Base-by-base conservation (phyloP, 2,113 vertebrate genomes). In the Pluvianellus socialis region DNA sequence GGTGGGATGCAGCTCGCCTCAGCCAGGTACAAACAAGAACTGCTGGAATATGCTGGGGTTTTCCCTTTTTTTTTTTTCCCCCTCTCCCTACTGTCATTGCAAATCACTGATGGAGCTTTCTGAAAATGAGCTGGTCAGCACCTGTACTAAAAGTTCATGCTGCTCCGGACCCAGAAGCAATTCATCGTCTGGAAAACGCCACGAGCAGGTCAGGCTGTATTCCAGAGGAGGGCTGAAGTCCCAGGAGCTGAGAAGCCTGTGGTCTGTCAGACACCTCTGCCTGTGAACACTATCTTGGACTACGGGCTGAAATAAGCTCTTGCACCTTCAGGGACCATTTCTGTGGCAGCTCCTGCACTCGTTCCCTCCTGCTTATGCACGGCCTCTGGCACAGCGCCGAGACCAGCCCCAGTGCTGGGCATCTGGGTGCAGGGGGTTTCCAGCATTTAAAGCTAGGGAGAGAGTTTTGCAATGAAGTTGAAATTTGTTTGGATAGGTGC, bases 401-500 rank as follows among this genome's bases (percentile, higher is more conserved):
- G 59, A 53, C 30, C 42, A 22, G 58, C 86, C 38, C 62, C 28
- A 3, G 0, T 12, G 5, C 1, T 0, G 32, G 68, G 33, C 33
- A 24, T 28, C 16, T 7, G 4, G 14, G 8, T 30, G 16, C 33
- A 3, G 28, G 33, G 40, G 20, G 44, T 55, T 87, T 47, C 52
- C 65, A 81, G 73, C 70, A 1, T 15, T 12, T 32, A 67, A 62
- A 87, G 52, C 53, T 58, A 20, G 22, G 53, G 62, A 88, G 38
- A 12, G 44, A 59, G 59, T 58, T 83, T 42, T 89, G 52, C 81
- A 81, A 9, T 74, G 49, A 74, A 0, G 0, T 1, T 56, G 62
- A 76, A 47, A 88, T 94, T 75, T 80, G 32, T 83, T 77, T 85
- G 61, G 24, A 24, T 21, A 45, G 82, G 67, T 83, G 84, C 55